Evolutionary conservation across 2,888 invertebrate genomes (phyloP).

Genomic region (Micoletzkya japonica): DNA sequence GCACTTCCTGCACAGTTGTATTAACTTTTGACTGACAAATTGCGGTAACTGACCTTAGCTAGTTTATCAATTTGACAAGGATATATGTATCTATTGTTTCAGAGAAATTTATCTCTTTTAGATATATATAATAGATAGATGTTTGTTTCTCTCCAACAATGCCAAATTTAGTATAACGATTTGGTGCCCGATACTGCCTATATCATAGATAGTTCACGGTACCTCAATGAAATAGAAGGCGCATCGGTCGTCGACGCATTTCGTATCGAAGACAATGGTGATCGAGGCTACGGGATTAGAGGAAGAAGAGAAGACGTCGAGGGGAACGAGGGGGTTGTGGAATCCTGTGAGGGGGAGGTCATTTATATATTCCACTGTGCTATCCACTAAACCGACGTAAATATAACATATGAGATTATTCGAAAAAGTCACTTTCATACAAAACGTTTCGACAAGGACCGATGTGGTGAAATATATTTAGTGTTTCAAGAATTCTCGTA

Average conservation of each 20-base stretch:
- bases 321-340: slow-evolving; percentile 54
- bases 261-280: slow-evolving; percentile 69
- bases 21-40: neutral
- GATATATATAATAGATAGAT: no score
- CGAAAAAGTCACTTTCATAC: no score
- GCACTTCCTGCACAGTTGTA: slow-evolving; percentile 29
- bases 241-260: slow-evolving; percentile 68
- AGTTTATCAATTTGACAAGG: no score
- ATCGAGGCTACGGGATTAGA: slow-evolving; percentile 67
- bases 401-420: neutral
- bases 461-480: neutral
- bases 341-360: no score
- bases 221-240: slow-evolving; percentile 70
- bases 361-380: neutral
- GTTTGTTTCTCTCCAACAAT: no score
- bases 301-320: slow-evolving; percentile 28
- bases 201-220: slow-evolving; percentile 31
- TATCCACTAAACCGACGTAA: neutral
- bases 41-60: neutral
- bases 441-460: neutral
- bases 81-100: no score
- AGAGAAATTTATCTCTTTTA: no score
- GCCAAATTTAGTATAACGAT: no score
- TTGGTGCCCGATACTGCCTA: no score
- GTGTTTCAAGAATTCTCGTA: neutral